Evolutionary conservation across 1,140 invertebrate genomes (phyloP).

Genomic region (Tyrophagus putrescentiae): DNA sequence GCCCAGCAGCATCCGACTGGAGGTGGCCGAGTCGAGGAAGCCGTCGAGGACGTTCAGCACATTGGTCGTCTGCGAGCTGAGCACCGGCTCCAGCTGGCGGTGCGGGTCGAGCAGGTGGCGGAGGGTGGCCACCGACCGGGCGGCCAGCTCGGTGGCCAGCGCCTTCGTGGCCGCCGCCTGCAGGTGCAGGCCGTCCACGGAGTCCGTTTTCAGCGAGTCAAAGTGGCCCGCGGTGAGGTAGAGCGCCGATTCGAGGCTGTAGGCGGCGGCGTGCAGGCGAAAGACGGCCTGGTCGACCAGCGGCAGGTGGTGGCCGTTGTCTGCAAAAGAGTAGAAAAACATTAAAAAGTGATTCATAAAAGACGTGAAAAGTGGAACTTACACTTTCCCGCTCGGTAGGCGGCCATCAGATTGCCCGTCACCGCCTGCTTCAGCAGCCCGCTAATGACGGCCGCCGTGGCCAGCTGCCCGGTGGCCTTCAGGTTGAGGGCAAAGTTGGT

Average conservation of each 20-base stretch:
- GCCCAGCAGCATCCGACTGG: conserved; percentile 13
- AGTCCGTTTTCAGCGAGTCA: conserved; percentile 46
- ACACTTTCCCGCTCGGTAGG: conserved; percentile 1
- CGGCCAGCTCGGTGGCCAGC: conserved; percentile 8
- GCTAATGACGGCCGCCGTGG: conserved; percentile 3
- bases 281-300: too few relatives aligned
- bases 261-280: too few relatives aligned
- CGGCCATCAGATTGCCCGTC: not conserved
- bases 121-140: not conserved
- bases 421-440: conserved; percentile 20
- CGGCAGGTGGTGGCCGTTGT: too few relatives aligned
- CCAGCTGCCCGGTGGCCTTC: conserved; percentile 20
- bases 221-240: conserved; percentile 53
- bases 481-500: conserved; percentile 8
- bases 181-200: conserved; percentile 41
- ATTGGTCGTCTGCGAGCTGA: conserved; percentile 6
- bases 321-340: not conserved
- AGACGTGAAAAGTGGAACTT: not conserved
- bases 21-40: conserved; percentile 18
- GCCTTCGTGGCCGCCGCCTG: conserved; percentile 38
- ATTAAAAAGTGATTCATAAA: not conserved
- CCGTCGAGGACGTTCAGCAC: conserved; percentile 20
- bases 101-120: not conserved
- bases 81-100: not conserved
- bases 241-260: conserved; percentile 58